Percentiles rank a stretch among this genome's conserved stretches.
These are phyloP conservation scores for Pelvicachromis taeniatus DNA, from an alignment of 2,113 vertebrate species.

Conservation along the genomic window DNA sequence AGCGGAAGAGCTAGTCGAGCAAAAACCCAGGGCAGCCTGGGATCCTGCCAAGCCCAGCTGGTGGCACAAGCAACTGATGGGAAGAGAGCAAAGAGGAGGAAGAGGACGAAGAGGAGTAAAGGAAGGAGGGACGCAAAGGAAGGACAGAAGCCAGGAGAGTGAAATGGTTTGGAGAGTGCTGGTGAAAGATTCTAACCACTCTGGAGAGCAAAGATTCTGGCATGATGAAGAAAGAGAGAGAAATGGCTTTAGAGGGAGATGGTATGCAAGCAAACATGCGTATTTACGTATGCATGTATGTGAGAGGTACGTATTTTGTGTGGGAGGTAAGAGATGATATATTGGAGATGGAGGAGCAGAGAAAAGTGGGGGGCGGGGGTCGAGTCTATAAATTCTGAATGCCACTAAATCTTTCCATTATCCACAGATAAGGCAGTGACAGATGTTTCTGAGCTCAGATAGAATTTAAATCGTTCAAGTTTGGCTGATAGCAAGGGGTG, in stretches of 20 bases:
- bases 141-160: not conserved
- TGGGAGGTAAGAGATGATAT: slow-evolving; percentile 29
- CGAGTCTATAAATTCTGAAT: slow-evolving; percentile 23
- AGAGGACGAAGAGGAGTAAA: not conserved
- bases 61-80: slow-evolving; percentile 16
- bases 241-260: not conserved
- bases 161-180: not conserved
- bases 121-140: not conserved
- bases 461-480: slow-evolving; percentile 36
- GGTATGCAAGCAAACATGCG: slow-evolving; percentile 3
- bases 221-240: not conserved
- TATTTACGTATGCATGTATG: not conserved
- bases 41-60: slow-evolving; percentile 53
- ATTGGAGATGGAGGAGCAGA: not conserved
- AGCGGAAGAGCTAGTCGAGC: slow-evolving; percentile 52
- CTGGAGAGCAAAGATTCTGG: not conserved
- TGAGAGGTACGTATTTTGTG: slow-evolving; percentile 4
- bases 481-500: slow-evolving; percentile 15
- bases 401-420: slow-evolving; percentile 54
- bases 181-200: not conserved
- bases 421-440: slow-evolving; percentile 48
- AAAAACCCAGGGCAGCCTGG: slow-evolving; percentile 56
- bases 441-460: slow-evolving; percentile 43
- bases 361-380: not conserved
- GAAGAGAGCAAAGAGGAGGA: slow-evolving; percentile 6